phyloP scores from a whole-genome alignment of 2,797 vertebrate species.

The Galagoides demidoff region DNA sequence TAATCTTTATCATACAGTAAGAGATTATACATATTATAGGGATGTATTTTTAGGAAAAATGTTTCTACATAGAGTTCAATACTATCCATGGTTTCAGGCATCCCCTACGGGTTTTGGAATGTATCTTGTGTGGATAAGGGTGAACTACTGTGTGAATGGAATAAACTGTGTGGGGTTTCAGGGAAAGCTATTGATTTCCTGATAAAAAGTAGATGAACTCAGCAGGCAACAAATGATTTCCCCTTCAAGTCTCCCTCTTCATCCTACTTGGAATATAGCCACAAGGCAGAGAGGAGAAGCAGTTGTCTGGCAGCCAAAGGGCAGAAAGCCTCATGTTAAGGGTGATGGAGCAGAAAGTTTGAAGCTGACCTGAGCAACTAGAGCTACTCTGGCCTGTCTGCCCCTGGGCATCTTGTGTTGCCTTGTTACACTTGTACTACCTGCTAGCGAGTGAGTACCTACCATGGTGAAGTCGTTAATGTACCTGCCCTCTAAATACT shows the following conservation, averaged over 20 bases:
- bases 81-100: not conserved
- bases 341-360: not conserved
- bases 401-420: not conserved
- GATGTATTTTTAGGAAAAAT: not conserved
- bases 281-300: not conserved
- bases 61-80: not conserved
- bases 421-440: not conserved
- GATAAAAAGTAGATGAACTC: not conserved
- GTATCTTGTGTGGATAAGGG: not conserved
- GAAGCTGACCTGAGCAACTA: not conserved
- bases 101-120: not conserved
- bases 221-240: not conserved
- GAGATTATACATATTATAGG: too few relatives aligned
- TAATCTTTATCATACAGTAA: not conserved
- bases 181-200: not conserved
- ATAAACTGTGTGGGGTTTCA: not conserved
- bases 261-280: not conserved
- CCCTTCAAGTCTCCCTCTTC: not conserved
- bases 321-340: not conserved
- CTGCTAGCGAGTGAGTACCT: not conserved
- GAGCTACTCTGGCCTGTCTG: not conserved
- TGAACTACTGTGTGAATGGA: not conserved
- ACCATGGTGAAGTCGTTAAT: not conserved
- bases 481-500: not conserved
- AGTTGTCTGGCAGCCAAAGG: not conserved